Percentiles rank a stretch among this genome's conserved stretches.
Conservation (phyloP, 2,113 vertebrate genomes). For the Coracopsis vasa region DNA sequence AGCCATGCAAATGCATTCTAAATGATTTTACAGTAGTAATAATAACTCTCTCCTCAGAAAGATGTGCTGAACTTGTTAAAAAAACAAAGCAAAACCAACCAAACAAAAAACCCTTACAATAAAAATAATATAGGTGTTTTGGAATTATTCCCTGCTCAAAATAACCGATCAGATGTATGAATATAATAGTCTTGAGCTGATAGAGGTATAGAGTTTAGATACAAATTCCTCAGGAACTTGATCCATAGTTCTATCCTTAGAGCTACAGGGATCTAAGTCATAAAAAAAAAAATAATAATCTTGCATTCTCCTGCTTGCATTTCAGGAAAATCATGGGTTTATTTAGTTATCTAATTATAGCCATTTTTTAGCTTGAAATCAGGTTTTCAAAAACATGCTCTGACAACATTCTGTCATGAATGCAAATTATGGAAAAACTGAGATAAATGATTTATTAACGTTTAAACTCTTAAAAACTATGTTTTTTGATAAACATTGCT, state of each 20-base stretch:
- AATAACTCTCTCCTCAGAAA: not conserved
- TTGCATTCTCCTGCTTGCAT: not conserved
- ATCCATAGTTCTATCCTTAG: not conserved
- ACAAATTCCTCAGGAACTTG: not conserved
- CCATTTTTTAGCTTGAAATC: not conserved
- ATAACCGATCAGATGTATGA: not conserved
- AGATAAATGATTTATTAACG: not conserved
- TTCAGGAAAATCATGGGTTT: not conserved
- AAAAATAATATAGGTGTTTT: not conserved
- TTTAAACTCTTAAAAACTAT: not conserved
- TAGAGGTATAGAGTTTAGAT: not conserved
- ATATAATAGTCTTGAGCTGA: not conserved
- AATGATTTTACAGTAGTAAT: slow-evolving; percentile 41
- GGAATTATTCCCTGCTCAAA: not conserved
- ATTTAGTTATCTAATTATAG: not conserved
- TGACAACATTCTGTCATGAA: not conserved
- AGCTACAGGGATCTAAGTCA: not conserved
- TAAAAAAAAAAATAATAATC: not conserved
- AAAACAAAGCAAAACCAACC: not conserved
- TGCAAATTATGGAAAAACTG: not conserved
- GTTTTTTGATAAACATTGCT: not conserved
- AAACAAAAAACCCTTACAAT: not conserved
- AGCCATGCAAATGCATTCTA: slow-evolving; percentile 50
- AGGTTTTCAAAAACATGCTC: not conserved
- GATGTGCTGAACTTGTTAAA: not conserved